Conservation (phyloP, 2,888 invertebrate species). For the Torymus auratus region DNA sequence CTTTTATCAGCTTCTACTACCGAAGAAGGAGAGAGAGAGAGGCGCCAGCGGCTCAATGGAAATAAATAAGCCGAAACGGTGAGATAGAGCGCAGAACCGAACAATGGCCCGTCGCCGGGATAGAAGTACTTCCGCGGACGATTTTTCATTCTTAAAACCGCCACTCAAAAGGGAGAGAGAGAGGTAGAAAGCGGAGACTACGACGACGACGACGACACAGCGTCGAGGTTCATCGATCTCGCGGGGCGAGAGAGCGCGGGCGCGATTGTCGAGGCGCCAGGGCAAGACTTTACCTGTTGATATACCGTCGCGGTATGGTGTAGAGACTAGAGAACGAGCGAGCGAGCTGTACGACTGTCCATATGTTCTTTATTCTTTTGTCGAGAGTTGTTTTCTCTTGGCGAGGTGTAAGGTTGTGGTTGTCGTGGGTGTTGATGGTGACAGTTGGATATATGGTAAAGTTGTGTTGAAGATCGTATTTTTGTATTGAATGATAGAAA, state of each 20-base stretch:
- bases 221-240: constrained; percentile 43
- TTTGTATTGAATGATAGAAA: no score
- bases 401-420: no score
- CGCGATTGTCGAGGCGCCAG: not conserved
- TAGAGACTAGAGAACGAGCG: not conserved
- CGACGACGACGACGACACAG: not conserved
- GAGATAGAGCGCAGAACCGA: not conserved
- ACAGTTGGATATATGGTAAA: no score
- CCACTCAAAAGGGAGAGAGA: not conserved
- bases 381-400: no score
- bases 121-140: constrained; percentile 28
- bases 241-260: no score
- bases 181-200: not conserved
- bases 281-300: constrained; percentile 37
- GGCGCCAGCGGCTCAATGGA: not conserved
- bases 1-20: not conserved
- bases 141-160: constrained; percentile 45
- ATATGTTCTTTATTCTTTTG: no score
- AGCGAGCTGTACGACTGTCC: no score
- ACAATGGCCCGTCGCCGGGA: constrained; percentile 12
- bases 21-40: not conserved
- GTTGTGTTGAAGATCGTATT: no score
- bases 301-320: not conserved
- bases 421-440: no score
- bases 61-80: constrained; percentile 16